These are phyloP conservation scores for Pongo pygmaeus DNA, from an alignment of 2,113 vertebrate genomes.

Conservation along the genomic window DNA sequence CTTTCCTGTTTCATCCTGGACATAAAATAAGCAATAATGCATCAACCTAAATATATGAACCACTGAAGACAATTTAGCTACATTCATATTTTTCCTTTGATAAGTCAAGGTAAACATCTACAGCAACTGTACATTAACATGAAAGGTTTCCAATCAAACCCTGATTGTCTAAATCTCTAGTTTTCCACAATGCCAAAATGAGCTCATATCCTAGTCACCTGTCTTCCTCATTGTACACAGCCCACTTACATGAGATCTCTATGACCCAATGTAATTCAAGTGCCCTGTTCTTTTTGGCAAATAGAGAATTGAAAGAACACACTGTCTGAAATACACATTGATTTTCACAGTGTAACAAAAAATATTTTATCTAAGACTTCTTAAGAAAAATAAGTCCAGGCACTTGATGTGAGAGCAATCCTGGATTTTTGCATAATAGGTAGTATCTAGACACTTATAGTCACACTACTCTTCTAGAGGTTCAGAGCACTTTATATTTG, in stretches of 20 bases:
- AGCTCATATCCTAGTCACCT: background rate
- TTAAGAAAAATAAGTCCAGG: background rate
- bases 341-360: background rate
- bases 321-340: conserved; percentile 26
- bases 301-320: conserved; percentile 29
- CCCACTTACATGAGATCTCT: background rate
- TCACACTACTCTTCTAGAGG: background rate
- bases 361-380: conserved; percentile 45
- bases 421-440: background rate
- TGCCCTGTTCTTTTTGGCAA: conserved; percentile 34
- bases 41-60: background rate
- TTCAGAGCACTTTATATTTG: background rate
- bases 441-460: background rate
- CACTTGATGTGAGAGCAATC: background rate
- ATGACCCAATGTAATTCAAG: background rate
- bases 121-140: background rate
- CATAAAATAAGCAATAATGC: background rate
- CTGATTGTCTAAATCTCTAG: background rate
- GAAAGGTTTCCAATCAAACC: background rate
- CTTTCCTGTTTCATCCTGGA: background rate
- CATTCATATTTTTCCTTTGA: conserved; percentile 21
- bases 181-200: background rate
- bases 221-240: background rate
- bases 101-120: background rate
- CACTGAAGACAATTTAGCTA: background rate